Evolutionary conservation across 2,113 vertebrate species (phyloP), one percentile per base, ranked within the genome.

Genomic region (Talpa occidentalis): DNA sequence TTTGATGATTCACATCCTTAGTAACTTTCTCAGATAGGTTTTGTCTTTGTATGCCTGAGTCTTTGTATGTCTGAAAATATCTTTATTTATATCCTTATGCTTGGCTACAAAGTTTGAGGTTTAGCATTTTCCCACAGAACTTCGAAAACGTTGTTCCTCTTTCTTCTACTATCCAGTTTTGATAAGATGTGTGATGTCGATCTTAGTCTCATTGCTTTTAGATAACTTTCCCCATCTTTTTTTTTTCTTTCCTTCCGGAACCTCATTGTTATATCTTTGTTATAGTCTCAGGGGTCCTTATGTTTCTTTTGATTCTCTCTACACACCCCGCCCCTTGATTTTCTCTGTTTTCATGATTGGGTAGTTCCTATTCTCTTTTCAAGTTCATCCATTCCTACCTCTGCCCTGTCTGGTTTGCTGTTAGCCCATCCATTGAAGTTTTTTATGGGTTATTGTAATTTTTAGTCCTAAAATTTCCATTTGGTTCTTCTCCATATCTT

Each of bases 1-100:
- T 91, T 96, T 91, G 49, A 86, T 79, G 78, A 49, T 78, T 8
- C 10, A 87, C 24, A 88, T 96, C 52, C 30, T 89, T 56, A 94
- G 84, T 83, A 95, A 91, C 77, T 95, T 94, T 96, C 73, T 94
- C 74, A 94, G 35, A 94, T 96, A 90, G 78, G 26, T 82, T 78
- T 14, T 40, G 14, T 81, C 26, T 70, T 96, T 52, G 49, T 52
- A 52, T 52, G 49, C 59, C 69, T 83, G 59, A 83, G n/a, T 88
- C 35, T 89, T 86, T 78, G 66, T 44, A 66, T 79, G 47, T 83
- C 76, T 92, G 56, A 91, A 90, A 96, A 87, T 90, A 66, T 37
- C 69, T 87, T 54, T 87, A 60, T 86, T 44, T 92, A 59, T 42
- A 73, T 44, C 42, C 24, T 91, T 66, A 81, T 3, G 79, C 32